Conservation (phyloP, 1,140 invertebrate genomes). For the Ceratitis capitata region DNA sequence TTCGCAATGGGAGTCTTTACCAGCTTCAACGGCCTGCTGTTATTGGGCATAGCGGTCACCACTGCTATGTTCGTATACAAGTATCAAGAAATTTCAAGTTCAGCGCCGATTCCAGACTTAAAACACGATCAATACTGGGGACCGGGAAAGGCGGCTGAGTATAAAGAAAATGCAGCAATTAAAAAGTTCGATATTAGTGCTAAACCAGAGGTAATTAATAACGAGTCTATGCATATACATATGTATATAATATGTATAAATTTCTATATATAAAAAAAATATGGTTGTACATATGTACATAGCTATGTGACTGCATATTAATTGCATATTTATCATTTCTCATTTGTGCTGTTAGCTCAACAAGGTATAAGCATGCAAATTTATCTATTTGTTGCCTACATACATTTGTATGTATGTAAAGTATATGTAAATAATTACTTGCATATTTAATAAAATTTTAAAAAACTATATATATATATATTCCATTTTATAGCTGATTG, state of each 20-base stretch:
- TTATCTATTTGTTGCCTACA: background rate
- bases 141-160: slow-evolving; percentile 52
- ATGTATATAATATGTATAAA: background rate
- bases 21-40: too few relatives aligned
- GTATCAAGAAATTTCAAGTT: slow-evolving; percentile 48
- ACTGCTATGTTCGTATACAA: slow-evolving; percentile 11
- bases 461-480: background rate
- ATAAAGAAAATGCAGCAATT: slow-evolving; percentile 50
- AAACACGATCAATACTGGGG: slow-evolving; percentile 60
- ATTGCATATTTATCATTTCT: background rate
- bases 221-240: background rate
- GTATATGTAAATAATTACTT: background rate
- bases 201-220: slow-evolving; percentile 38
- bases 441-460: background rate
- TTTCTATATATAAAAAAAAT: background rate
- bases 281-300: background rate
- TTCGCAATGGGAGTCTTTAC: background rate
- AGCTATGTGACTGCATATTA: background rate
- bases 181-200: slow-evolving; percentile 40
- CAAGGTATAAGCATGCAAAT: background rate
- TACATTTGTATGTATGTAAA: background rate
- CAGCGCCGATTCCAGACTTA: slow-evolving; percentile 55
- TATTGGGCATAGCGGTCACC: slow-evolving; percentile 18
- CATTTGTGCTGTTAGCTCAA: background rate
- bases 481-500: slow-evolving; percentile 66